phyloP scores from a whole-genome alignment of 2,797 vertebrate genomes.

The Coracias cyanogaster region DNA sequence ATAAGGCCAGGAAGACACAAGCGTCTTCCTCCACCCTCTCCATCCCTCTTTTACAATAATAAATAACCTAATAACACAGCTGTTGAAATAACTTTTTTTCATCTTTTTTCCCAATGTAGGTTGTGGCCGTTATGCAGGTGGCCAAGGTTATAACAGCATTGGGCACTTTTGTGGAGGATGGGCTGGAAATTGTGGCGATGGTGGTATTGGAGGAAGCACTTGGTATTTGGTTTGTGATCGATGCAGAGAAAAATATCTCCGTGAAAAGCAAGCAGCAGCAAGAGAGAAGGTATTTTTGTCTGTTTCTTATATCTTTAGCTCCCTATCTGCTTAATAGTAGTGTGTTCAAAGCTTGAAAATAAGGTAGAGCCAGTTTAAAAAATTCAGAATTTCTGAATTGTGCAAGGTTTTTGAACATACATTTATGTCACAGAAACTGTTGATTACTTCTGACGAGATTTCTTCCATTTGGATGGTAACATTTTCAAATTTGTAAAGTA shows the following conservation, averaged over 20 bases:
- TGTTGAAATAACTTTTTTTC: neutral
- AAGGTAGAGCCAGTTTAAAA: neutral
- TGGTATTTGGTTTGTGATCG: conserved; percentile 99
- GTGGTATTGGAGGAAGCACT: conserved; percentile 97
- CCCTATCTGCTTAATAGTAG: neutral
- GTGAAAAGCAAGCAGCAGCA: conserved; percentile 96
- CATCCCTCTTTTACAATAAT: neutral
- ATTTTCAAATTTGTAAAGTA: neutral
- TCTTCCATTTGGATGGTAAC: neutral
- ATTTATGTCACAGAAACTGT: neutral
- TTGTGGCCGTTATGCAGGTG: conserved; percentile 97
- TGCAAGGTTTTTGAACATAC: neutral
- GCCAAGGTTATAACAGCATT: conserved; percentile 98
- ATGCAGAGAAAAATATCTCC: conserved; percentile 96
- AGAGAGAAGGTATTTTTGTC: conserved; percentile 90
- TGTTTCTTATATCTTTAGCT: neutral
- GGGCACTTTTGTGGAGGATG: conserved; percentile 98
- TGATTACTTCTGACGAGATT: neutral
- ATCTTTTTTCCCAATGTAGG: conserved; percentile 75
- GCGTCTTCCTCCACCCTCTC: neutral
- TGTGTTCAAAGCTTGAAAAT: neutral
- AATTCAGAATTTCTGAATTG: neutral
- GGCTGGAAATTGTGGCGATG: conserved; percentile 98
- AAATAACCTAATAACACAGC: neutral
- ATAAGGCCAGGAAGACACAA: neutral